A percentile compares a stretch with the other conserved stretches of the same genome.
Evolutionary conservation across 2,797 vertebrate species (phyloP).

Genomic region (Lacerta viridis): DNA sequence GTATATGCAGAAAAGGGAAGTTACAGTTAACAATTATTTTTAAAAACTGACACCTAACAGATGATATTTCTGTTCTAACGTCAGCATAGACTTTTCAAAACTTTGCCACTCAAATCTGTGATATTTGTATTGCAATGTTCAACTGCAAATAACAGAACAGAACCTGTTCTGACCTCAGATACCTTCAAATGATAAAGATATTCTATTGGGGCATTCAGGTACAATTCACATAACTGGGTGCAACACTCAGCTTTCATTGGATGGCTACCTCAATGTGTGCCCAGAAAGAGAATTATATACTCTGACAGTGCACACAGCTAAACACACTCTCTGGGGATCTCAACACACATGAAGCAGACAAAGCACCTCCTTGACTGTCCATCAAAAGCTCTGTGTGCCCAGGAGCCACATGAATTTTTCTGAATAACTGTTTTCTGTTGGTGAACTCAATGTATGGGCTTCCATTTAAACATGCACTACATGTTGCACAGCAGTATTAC

Average conservation of each 20-base stretch:
- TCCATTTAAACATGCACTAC: not conserved
- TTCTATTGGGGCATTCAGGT: not conserved
- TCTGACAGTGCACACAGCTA: not conserved
- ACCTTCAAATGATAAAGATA: not conserved
- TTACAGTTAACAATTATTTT: not conserved
- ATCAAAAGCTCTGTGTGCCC: not conserved
- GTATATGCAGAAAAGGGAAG: constrained; percentile 8
- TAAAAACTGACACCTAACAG: not conserved
- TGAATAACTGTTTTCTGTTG: not conserved
- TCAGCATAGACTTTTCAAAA: not conserved
- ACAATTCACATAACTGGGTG: not conserved
- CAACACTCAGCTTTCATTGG: not conserved
- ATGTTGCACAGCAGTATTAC: not conserved
- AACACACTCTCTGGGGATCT: not conserved
- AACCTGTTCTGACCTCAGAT: not conserved
- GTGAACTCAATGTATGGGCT: not conserved
- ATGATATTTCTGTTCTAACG: not conserved
- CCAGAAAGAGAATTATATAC: not conserved
- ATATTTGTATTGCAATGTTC: not conserved
- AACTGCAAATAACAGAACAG: not conserved
- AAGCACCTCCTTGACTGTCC: not conserved
- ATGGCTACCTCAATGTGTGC: not conserved
- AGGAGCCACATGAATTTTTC: not conserved
- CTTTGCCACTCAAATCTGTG: not conserved
- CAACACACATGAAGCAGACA: not conserved